These are phyloP conservation scores for Sitta carolinensis DNA, from an alignment of 2,797 vertebrate species.

Conservation along the genomic window DNA sequence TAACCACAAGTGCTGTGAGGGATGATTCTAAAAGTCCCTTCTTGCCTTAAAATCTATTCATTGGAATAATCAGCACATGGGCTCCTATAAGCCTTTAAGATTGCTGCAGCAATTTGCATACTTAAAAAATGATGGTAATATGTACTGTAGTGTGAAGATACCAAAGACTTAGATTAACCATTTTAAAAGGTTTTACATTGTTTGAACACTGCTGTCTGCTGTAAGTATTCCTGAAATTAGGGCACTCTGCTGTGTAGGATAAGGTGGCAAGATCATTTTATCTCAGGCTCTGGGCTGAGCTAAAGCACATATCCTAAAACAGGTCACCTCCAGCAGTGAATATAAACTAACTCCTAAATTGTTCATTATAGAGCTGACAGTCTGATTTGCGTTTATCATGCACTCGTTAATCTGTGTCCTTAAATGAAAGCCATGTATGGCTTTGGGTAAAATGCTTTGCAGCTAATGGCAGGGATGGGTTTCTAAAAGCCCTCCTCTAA, in stretches of 20 bases:
- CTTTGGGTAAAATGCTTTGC: background rate
- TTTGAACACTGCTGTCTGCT: background rate
- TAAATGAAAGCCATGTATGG: background rate
- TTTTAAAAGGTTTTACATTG: conserved; percentile 17
- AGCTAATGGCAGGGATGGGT: background rate
- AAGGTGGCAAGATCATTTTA: background rate
- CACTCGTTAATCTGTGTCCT: conserved; percentile 37
- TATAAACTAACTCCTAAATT: conserved; percentile 24
- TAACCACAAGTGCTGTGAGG: background rate
- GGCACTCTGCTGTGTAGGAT: background rate
- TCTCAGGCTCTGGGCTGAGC: background rate
- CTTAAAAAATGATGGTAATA: background rate
- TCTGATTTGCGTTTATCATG: background rate
- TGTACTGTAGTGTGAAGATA: background rate
- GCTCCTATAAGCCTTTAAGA: background rate
- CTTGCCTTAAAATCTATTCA: background rate
- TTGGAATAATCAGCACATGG: background rate
- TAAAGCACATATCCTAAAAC: background rate
- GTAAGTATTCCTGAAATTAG: conserved; percentile 18
- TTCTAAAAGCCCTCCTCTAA: background rate
- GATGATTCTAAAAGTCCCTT: background rate
- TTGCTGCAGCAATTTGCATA: conserved; percentile 22
- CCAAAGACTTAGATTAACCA: background rate
- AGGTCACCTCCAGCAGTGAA: conserved; percentile 26
- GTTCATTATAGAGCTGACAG: background rate